phyloP scores from a whole-genome alignment of 2,113 vertebrate genomes.

The Trematomus loennbergii region DNA sequence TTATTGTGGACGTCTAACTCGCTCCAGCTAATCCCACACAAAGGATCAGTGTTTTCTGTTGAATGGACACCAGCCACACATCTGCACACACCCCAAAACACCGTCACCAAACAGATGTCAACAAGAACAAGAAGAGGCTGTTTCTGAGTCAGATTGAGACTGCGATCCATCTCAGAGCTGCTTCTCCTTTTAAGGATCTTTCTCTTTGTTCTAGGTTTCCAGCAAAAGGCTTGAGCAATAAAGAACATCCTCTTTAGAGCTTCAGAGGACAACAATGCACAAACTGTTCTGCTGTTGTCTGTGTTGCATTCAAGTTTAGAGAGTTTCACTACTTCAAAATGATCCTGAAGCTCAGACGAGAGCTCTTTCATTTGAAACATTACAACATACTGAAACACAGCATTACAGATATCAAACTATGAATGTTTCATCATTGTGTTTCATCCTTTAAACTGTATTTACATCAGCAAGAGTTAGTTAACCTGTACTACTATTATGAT shows the following conservation, averaged over 20 bases:
- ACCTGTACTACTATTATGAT: too few species aligned
- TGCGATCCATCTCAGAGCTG: slow-evolving; percentile 48
- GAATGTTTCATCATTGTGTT: too few species aligned
- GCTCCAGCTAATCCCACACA: slow-evolving; percentile 59
- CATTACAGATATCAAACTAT: too few species aligned
- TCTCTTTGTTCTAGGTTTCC: slow-evolving; percentile 42
- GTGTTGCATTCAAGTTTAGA: slow-evolving; percentile 23
- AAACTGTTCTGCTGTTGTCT: slow-evolving; percentile 27
- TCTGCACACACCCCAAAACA: slow-evolving; percentile 59
- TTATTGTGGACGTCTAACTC: slow-evolving; percentile 21
- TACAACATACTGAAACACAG: not conserved
- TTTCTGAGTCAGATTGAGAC: slow-evolving; percentile 50
- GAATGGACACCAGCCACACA: slow-evolving; percentile 67
- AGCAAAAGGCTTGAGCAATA: slow-evolving; percentile 74
- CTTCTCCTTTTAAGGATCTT: slow-evolving; percentile 64
- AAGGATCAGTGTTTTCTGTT: slow-evolving; percentile 60
- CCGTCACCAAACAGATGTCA: slow-evolving; percentile 39
- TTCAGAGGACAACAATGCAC: slow-evolving; percentile 50
- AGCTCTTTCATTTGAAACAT: not conserved
- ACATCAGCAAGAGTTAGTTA: too few species aligned
- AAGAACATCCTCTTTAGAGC: slow-evolving; percentile 76
- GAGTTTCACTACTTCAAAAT: slow-evolving; percentile 37
- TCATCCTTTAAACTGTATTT: too few species aligned
- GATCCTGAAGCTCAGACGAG: not conserved
- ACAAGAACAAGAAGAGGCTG: slow-evolving; percentile 49